A percentile compares a stretch with the other conserved stretches of the same genome.
phyloP scores from a whole-genome alignment of 2,797 vertebrate genomes.

The Sphaeramia orbicularis region DNA sequence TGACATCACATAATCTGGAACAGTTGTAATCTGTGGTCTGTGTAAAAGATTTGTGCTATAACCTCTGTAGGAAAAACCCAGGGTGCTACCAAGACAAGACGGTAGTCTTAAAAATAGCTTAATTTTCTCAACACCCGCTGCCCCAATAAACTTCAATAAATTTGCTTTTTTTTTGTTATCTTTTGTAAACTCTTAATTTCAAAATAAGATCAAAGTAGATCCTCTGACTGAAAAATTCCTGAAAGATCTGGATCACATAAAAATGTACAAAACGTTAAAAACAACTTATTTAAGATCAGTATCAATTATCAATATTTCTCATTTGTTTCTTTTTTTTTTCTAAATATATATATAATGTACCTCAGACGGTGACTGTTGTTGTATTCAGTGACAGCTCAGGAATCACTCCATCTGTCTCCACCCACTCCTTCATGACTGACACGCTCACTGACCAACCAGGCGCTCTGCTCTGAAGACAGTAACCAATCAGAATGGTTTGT shows the following conservation, averaged over 20 bases:
- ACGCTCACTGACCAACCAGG: constrained; percentile 61
- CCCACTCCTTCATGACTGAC: constrained; percentile 78
- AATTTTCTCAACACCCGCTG: constrained; percentile 79
- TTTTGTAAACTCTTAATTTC: constrained; percentile 85
- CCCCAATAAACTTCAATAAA: constrained; percentile 79
- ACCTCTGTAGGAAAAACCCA: constrained; percentile 83
- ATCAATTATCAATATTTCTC: constrained; percentile 72
- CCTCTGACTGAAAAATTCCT: constrained; percentile 94
- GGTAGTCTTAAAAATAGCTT: constrained; percentile 85
- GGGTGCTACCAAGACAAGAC: constrained; percentile 71
- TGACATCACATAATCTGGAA: constrained; percentile 85
- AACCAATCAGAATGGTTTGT: constrained; percentile 55
- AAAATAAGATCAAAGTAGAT: constrained; percentile 90
- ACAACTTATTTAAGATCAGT: constrained; percentile 87
- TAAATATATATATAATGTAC: constrained; percentile 75
- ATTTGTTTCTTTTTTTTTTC: constrained; percentile 74
- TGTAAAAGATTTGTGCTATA: constrained; percentile 86
- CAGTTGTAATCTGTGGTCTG: constrained; percentile 70
- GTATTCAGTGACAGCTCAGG: constrained; percentile 72
- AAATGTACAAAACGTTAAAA: constrained; percentile 94
- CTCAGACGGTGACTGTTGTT: constrained; percentile 70
- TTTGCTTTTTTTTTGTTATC: constrained; percentile 67
- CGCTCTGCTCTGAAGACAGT: constrained; percentile 27
- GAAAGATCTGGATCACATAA: constrained; percentile 95
- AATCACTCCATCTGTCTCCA: constrained; percentile 23